Conservation (phyloP, 2,113 vertebrate species). For the Macaca nemestrina region DNA sequence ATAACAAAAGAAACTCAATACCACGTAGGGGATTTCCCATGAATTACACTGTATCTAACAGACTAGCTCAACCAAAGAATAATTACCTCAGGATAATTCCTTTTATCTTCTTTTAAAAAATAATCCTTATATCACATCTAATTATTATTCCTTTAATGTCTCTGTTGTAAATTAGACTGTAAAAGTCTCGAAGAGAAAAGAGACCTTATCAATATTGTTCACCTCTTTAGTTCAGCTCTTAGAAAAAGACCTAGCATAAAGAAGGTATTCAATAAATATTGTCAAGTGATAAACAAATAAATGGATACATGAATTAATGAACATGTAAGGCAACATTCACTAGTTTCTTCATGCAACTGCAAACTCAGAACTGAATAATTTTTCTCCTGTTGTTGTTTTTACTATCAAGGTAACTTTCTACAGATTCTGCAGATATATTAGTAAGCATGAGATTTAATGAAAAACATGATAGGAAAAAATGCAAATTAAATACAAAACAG, state of each 20-base stretch:
- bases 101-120: not conserved
- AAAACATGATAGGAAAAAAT: not conserved
- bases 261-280: not conserved
- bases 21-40: not conserved
- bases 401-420: not conserved
- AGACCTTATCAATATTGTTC: not conserved
- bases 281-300: not conserved
- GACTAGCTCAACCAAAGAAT: not conserved
- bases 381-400: not conserved
- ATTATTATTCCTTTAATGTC: not conserved
- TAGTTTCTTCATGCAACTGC: not conserved
- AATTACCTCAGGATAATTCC: not conserved
- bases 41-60: not conserved
- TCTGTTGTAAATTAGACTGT: not conserved
- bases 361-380: not conserved
- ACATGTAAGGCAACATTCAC: not conserved
- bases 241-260: not conserved
- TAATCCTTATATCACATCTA: not conserved
- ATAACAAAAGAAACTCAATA: not conserved
- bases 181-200: not conserved
- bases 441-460: not conserved
- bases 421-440: not conserved
- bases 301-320: not conserved
- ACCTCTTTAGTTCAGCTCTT: not conserved
- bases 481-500: not conserved